Percentiles rank a stretch among this genome's conserved stretches.
phyloP scores from a whole-genome alignment of 2,888 invertebrate species.

The Tortrix viridana region DNA sequence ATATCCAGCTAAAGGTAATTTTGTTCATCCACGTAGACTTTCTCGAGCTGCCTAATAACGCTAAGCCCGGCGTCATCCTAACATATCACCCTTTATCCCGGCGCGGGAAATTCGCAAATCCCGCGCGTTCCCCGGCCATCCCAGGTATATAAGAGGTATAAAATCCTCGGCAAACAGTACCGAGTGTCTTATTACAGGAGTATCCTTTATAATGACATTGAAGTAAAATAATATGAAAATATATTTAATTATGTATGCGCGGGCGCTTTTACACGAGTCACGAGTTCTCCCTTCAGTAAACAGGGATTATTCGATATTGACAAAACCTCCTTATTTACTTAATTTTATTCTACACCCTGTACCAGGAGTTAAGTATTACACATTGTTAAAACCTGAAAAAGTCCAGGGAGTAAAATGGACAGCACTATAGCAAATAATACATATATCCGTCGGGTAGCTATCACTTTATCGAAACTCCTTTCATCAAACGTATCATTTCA shows the following conservation, averaged over 20 bases:
- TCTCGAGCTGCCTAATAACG: conserved; percentile 18
- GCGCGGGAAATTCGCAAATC: conserved; percentile 16
- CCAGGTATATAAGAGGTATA: not conserved
- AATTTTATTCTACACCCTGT: too few relatives aligned
- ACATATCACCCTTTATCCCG: conserved; percentile 29
- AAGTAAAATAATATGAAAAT: too few relatives aligned
- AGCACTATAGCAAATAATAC: too few relatives aligned
- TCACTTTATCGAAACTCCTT: too few relatives aligned
- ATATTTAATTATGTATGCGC: too few relatives aligned
- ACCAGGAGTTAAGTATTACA: too few relatives aligned
- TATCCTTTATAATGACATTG: not conserved
- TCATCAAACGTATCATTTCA: too few relatives aligned
- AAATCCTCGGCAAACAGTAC: conserved; percentile 7
- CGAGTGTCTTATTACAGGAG: not conserved
- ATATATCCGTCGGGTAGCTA: too few relatives aligned
- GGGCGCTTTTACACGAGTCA: too few relatives aligned
- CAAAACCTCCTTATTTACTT: too few relatives aligned
- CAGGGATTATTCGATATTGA: not conserved
- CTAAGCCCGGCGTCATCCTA: conserved; percentile 30
- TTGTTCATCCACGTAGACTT: conserved; percentile 6
- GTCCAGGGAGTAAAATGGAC: too few relatives aligned
- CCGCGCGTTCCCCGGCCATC: conserved; percentile 4
- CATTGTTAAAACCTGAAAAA: too few relatives aligned
- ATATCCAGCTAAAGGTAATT: conserved; percentile 10
- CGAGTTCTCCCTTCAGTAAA: not conserved